Conservation (phyloP, 92 coral and sea anemone genomes). For the Siderastrea radians region DNA sequence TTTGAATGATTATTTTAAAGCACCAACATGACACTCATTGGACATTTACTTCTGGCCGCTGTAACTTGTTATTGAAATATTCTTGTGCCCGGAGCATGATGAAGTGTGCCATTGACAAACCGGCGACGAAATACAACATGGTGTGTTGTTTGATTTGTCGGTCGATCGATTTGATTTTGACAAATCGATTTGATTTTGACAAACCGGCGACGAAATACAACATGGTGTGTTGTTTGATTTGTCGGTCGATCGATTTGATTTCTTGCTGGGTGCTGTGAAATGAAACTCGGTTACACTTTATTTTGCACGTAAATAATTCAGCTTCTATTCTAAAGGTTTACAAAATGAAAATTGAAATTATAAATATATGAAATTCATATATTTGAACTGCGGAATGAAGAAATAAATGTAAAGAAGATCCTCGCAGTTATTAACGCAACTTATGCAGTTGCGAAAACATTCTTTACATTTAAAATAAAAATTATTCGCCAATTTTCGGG, state of each 20-base stretch:
- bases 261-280: too few species aligned
- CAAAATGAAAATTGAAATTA: not conserved
- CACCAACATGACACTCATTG: not conserved
- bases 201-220: not conserved
- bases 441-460: too few species aligned
- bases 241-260: not conserved
- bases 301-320: not conserved
- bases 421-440: too few species aligned
- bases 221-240: not conserved
- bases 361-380: too few species aligned
- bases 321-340: not conserved
- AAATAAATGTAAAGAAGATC: too few species aligned
- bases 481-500: not conserved
- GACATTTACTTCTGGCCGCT: not conserved
- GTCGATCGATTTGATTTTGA: not conserved
- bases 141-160: not conserved
- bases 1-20: not conserved
- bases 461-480: too few species aligned
- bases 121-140: not conserved
- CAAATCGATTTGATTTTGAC: too few species aligned
- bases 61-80: too few species aligned
- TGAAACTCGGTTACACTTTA: not conserved
- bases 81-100: not conserved
- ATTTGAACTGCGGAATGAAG: too few species aligned
- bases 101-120: not conserved